These are phyloP conservation scores for Gymnodraco acuticeps DNA, from an alignment of 2,797 vertebrate species.

Conservation along the genomic window DNA sequence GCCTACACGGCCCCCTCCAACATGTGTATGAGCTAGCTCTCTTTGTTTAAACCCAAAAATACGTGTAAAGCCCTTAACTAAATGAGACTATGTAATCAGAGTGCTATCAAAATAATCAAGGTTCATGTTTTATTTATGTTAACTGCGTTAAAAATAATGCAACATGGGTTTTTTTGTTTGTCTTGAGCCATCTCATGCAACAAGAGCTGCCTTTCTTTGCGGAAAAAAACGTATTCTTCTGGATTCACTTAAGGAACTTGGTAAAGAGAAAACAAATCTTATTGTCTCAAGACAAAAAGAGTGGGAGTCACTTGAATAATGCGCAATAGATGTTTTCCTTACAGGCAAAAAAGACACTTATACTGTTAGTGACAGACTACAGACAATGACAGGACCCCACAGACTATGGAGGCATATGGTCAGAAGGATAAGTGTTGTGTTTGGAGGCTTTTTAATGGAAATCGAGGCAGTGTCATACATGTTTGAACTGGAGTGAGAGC, in stretches of 20 bases:
- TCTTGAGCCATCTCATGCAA: slow-evolving; percentile 67
- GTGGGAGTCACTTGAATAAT: slow-evolving; percentile 86
- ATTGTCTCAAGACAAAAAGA: slow-evolving; percentile 73
- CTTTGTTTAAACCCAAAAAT: slow-evolving; percentile 50
- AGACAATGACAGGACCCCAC: slow-evolving; percentile 87
- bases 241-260: slow-evolving; percentile 74
- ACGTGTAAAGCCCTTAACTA: slow-evolving; percentile 67
- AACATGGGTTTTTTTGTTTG: slow-evolving; percentile 51
- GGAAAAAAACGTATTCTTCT: slow-evolving; percentile 60
- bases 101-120: slow-evolving; percentile 61
- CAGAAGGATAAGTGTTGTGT: slow-evolving; percentile 86
- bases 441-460: slow-evolving; percentile 95
- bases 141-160: slow-evolving; percentile 72
- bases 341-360: slow-evolving; percentile 88
- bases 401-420: slow-evolving; percentile 89
- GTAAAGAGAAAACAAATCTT: slow-evolving; percentile 39
- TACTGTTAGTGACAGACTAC: slow-evolving; percentile 87
- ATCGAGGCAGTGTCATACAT: slow-evolving; percentile 89
- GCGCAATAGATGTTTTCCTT: slow-evolving; percentile 92
- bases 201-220: slow-evolving; percentile 73
- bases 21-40: slow-evolving; percentile 89
- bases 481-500: slow-evolving; percentile 88
- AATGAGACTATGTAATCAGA: slow-evolving; percentile 66
- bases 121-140: slow-evolving; percentile 83
- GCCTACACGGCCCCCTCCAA: slow-evolving; percentile 88